A percentile compares a stretch with the other conserved stretches of the same genome.
These are phyloP conservation scores for Copsychus sechellarum DNA, from an alignment of 2,113 vertebrate species.

Conservation along the genomic window DNA sequence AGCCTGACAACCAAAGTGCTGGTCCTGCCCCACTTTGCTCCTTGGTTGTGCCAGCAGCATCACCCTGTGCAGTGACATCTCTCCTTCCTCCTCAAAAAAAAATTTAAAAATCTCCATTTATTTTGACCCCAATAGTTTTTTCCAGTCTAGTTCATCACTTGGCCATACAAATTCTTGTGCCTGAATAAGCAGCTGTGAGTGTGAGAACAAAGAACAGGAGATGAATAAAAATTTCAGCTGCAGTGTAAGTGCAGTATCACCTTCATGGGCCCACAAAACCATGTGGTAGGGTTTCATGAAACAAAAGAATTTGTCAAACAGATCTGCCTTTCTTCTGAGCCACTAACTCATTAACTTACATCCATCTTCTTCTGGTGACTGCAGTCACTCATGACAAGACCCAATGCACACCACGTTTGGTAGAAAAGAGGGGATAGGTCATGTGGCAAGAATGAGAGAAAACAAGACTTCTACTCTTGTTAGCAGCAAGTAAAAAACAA, in stretches of 20 bases:
- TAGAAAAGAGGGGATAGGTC: not conserved
- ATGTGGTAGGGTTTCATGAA: not conserved
- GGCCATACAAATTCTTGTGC: not conserved
- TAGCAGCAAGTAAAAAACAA: not conserved
- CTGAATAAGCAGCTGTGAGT: not conserved
- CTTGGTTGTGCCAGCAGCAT: not conserved
- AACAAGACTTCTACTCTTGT: not conserved
- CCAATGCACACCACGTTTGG: not conserved
- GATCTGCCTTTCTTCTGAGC: not conserved
- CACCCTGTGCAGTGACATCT: not conserved
- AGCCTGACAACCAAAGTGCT: not conserved
- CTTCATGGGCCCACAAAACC: not conserved
- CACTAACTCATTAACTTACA: not conserved
- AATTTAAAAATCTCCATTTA: not conserved
- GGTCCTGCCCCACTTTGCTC: not conserved
- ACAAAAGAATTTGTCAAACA: not conserved
- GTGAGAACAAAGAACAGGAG: not conserved
- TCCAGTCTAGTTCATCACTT: not conserved
- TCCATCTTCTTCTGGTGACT: not conserved
- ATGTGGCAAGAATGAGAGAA: not conserved
- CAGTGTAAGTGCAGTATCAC: not conserved
- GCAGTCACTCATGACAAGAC: not conserved
- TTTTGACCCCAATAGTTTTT: not conserved
- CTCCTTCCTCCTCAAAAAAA: fast-evolving
- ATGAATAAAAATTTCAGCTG: not conserved